Percentiles rank a stretch among this genome's conserved stretches.
phyloP scores from a whole-genome alignment of 2,888 invertebrate genomes.

The Limenitis camilla region DNA sequence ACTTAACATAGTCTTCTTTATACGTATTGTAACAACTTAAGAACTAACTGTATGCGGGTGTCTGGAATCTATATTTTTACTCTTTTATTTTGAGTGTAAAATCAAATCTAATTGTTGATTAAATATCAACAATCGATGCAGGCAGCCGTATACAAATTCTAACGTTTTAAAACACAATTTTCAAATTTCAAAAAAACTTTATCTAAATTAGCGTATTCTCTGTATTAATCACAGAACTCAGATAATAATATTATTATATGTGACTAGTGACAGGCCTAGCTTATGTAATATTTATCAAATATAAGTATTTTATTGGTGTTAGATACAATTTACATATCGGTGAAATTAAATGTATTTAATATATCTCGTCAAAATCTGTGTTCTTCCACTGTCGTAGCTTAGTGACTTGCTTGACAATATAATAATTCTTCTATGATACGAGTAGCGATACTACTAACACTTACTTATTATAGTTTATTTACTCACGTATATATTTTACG shows the following conservation, averaged over 20 bases:
- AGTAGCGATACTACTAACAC: conserved; percentile 8
- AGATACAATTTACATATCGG: conserved; percentile 62
- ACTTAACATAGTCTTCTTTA: too few relatives aligned
- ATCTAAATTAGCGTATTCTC: not conserved
- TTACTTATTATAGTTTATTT: conserved; percentile 5
- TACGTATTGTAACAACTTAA: too few relatives aligned
- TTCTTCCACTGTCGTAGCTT: conserved; percentile 64
- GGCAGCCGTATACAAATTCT: too few relatives aligned
- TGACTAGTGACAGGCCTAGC: conserved; percentile 27
- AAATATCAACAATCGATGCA: too few relatives aligned
- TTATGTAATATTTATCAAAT: conserved; percentile 23
- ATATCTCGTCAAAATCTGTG: conserved; percentile 56
- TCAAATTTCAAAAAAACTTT: too few relatives aligned
- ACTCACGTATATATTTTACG: conserved; percentile 1
- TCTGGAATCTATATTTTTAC: not conserved
- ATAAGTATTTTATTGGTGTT: conserved; percentile 51
- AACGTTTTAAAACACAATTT: too few relatives aligned
- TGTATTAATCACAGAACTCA: not conserved
- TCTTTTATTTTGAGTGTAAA: too few relatives aligned
- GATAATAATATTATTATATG: not conserved
- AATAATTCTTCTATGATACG: conserved; percentile 37
- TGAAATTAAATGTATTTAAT: conserved; percentile 37
- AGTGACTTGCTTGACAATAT: conserved; percentile 59
- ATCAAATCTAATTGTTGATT: too few relatives aligned
- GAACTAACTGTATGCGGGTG: not conserved